phyloP scores from a whole-genome alignment of 2,888 invertebrate genomes.

The Diarsia dahlii region DNA sequence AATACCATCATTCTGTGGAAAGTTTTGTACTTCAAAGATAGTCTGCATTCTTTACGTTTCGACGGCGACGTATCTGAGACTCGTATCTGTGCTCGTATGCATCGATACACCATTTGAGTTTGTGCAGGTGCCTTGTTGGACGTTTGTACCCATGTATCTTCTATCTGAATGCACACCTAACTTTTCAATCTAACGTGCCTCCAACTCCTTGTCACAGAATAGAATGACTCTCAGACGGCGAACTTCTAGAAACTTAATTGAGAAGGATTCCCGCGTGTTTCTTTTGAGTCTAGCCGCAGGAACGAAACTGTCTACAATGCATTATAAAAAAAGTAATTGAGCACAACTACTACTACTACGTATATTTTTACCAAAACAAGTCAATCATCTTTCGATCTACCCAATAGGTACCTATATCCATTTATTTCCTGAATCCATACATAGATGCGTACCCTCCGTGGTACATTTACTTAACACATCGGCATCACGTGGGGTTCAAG shows the following conservation, averaged over 20 bases:
- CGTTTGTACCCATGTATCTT: conserved; percentile 6
- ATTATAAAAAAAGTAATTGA: background rate
- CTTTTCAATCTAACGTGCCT: conserved; percentile 29
- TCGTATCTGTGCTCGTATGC: too few species aligned
- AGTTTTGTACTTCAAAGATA: conserved; percentile 1
- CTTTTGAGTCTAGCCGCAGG: conserved; percentile 22
- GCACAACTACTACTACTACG: background rate
- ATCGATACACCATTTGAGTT: conserved; percentile 26
- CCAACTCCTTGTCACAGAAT: conserved; percentile 15
- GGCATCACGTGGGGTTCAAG: conserved; percentile 22
- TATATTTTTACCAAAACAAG: background rate
- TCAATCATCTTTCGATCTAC: background rate
- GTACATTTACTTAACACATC: conserved; percentile 28
- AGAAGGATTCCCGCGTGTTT: conserved; percentile 25
- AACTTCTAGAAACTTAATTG: conserved; percentile 47
- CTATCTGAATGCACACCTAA: conserved; percentile 28
- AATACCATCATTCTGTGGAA: conserved; percentile 1
- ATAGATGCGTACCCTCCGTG: background rate
- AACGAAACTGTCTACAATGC: conserved; percentile 4
- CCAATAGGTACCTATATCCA: background rate
- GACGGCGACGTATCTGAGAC: background rate
- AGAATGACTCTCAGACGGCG: conserved; percentile 15
- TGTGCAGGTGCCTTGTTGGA: conserved; percentile 3
- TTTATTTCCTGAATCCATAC: background rate
- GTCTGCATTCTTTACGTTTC: conserved; percentile 1